Conservation (phyloP, 2,797 vertebrate genomes). For the Helarctos malayanus region DNA sequence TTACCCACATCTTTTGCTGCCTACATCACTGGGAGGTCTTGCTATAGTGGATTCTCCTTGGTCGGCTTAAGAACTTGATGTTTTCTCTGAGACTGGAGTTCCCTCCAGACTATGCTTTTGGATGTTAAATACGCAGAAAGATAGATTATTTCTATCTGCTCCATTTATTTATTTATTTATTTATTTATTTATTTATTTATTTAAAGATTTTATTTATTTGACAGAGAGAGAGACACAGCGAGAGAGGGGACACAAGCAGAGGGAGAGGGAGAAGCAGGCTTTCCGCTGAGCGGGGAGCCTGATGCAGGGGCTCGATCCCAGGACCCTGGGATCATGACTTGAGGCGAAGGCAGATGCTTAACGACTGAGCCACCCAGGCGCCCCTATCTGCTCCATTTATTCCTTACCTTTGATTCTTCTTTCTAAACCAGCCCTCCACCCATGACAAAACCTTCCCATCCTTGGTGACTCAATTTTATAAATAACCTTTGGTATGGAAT, state of each 20-base stretch:
- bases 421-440: slow-evolving; percentile 1
- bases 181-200: too few species aligned
- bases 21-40: neutral
- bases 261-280: too few species aligned
- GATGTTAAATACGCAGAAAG: neutral
- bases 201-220: too few species aligned
- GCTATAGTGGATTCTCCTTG: neutral
- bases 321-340: too few species aligned
- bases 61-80: neutral
- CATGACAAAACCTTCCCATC: slow-evolving; percentile 54
- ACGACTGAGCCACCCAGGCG: too few species aligned
- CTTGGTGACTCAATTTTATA: slow-evolving; percentile 48
- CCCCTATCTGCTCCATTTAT: neutral
- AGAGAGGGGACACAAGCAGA: too few species aligned
- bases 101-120: neutral
- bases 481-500: slow-evolving; percentile 39
- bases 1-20: neutral
- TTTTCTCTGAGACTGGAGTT: neutral
- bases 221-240: too few species aligned
- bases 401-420: slow-evolving; percentile 30
- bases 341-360: too few species aligned
- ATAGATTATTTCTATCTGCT: neutral
- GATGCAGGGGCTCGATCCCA: too few species aligned
- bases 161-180: neutral
- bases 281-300: too few species aligned